phyloP scores from a whole-genome alignment of 2,797 vertebrate species.

The Chlorospingus semifuscus region DNA sequence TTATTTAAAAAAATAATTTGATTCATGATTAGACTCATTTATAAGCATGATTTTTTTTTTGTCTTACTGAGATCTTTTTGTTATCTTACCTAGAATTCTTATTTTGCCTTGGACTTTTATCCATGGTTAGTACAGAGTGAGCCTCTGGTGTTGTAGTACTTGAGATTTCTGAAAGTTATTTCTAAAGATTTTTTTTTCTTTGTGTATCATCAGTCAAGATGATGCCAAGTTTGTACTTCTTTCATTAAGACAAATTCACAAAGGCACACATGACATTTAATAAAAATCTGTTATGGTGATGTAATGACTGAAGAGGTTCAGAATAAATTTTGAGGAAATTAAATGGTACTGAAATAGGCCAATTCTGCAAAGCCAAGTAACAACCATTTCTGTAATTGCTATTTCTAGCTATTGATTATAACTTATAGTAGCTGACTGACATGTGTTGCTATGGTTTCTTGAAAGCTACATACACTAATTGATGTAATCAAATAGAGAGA shows the following conservation, averaged over 20 bases:
- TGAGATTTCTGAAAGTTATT: background rate
- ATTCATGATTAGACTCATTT: background rate
- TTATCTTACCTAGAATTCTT: background rate
- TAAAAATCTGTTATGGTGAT: background rate
- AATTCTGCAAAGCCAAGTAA: constrained; percentile 36
- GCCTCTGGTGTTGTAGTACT: background rate
- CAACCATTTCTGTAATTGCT: constrained; percentile 46
- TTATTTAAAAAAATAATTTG: background rate
- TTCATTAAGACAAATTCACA: background rate
- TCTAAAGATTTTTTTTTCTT: background rate
- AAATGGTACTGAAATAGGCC: constrained; percentile 36
- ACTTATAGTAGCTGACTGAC: constrained; percentile 38
- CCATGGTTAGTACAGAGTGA: background rate
- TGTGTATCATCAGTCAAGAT: background rate
- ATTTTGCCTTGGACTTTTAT: background rate
- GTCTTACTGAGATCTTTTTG: background rate
- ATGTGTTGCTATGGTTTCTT: constrained; percentile 61
- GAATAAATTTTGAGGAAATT: constrained; percentile 36
- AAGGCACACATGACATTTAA: background rate
- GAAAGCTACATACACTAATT: constrained; percentile 44
- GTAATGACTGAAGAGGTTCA: background rate
- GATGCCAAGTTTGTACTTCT: background rate
- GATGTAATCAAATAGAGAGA: constrained; percentile 42
- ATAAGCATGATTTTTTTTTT: background rate
- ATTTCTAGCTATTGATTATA: constrained; percentile 60